Percentiles rank a stretch among this genome's conserved stretches.
These are phyloP conservation scores for Motacilla tschutschensis DNA, from an alignment of 2,113 vertebrate genomes.

Conservation along the genomic window DNA sequence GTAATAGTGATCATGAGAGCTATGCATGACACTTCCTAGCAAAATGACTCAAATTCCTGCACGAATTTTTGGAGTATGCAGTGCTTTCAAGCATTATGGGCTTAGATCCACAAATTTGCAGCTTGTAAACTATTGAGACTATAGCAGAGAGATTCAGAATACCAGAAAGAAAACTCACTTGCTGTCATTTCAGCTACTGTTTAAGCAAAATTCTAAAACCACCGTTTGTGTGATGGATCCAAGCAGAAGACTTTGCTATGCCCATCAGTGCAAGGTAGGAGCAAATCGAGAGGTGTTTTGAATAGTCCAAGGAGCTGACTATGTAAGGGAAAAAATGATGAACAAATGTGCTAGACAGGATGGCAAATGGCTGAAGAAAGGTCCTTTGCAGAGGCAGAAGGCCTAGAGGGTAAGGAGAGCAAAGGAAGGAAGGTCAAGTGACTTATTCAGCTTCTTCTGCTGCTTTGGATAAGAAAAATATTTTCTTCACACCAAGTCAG, in stretches of 20 bases:
- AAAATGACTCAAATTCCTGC: conserved; percentile 39
- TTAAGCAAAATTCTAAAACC: neutral
- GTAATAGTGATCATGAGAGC: conserved; percentile 7
- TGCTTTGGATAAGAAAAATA: conserved; percentile 30
- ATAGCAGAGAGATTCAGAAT: neutral
- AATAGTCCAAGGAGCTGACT: neutral
- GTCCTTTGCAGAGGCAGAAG: neutral
- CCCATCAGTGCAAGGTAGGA: neutral
- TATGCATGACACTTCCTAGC: conserved; percentile 29
- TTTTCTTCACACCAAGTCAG: conserved; percentile 40
- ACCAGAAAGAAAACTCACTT: neutral
- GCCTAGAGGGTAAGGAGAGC: neutral
- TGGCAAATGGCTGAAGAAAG: neutral
- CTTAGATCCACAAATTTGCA: neutral
- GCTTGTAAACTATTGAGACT: neutral
- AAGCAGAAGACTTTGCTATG: neutral
- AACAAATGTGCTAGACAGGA: neutral
- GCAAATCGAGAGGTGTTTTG: neutral
- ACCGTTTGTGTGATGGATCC: neutral
- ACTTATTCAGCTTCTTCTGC: conserved; percentile 45
- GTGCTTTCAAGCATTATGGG: neutral
- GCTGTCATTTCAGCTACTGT: neutral
- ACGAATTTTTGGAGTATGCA: neutral
- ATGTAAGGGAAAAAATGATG: neutral
- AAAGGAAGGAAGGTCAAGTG: conserved; percentile 53